Evolutionary conservation across 1,140 invertebrate genomes (phyloP), one percentile per base, ranked within the genome.

Genomic region (Chymomyza costata): DNA sequence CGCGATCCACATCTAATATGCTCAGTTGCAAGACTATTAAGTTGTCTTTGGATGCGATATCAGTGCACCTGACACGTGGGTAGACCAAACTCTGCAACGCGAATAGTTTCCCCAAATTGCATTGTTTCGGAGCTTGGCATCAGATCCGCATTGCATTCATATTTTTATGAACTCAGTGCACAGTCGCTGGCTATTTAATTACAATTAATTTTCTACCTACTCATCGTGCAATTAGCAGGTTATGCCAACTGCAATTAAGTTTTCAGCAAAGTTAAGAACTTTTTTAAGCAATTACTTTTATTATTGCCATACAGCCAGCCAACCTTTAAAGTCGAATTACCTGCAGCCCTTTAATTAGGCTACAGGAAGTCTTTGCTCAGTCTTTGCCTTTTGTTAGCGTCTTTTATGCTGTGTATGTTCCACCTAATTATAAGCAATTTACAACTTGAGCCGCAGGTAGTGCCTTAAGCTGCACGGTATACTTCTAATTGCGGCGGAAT

Each of bases 391-490:
- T 49, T 49, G 61, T 55, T 34, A 44, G 31, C 43, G 43, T 37
- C 44, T 55, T 45, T 31, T 28, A 55, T 50, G 31, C 13, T 59
- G 55, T 59, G 61, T 73, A 62, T 62, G 52, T 51, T 62, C 41
- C 38, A 48, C 59, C 51, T 68, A 81, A 80, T 80, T 80, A 80
- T 74, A 69, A 57, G 65, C 65, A 80, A 81, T 80, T 81, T 65
- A 58, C 65, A 51, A 44, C 55, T 69, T 52, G 47, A 60, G 66
- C 49, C 15, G 17, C 35, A 28, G 5, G 25, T 10, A 28, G 25
- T 28, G 5, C 10, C 25, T 28, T 10, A 28, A 6, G 5, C 25
- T 28, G 10, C 25, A 28, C 25, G 25, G 5, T 28, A 6, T 5
- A 28, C 25, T 28, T 28, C 5, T 6, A 6, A 28, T 28, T 10